A percentile compares a stretch with the other conserved stretches of the same genome.
phyloP scores from a whole-genome alignment of 2,888 invertebrate species.

The Laothoe populi region DNA sequence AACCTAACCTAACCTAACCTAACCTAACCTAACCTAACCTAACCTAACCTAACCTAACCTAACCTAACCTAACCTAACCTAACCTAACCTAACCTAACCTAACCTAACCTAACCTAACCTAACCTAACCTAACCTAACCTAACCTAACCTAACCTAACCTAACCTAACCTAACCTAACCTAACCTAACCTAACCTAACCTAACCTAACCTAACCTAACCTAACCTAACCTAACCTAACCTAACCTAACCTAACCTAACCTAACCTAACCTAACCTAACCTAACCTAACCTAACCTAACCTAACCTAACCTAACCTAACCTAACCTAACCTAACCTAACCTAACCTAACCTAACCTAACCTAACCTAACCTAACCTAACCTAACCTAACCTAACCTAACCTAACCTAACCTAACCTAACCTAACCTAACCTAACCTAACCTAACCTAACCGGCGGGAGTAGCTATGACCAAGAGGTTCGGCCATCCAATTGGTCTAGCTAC shows the following conservation, averaged over 20 bases:
- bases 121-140: too few relatives aligned
- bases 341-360: constrained; percentile 36
- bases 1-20: too few relatives aligned
- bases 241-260: constrained; percentile 35
- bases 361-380: constrained; percentile 35
- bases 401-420: constrained; percentile 31
- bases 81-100: background rate
- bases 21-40: too few relatives aligned
- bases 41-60: too few relatives aligned
- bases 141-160: background rate
- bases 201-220: constrained; percentile 31
- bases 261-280: constrained; percentile 35
- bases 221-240: constrained; percentile 35
- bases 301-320: constrained; percentile 30
- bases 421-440: too few relatives aligned
- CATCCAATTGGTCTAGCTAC: too few relatives aligned
- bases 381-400: constrained; percentile 38
- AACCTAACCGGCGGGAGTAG: too few relatives aligned
- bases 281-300: constrained; percentile 21
- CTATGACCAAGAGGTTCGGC: too few relatives aligned
- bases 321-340: constrained; percentile 34
- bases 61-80: too few relatives aligned
- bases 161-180: background rate
- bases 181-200: constrained; percentile 23
- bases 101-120: constrained; percentile 7